A percentile compares a stretch with the other conserved stretches of the same genome.
Conservation (phyloP, 1,140 invertebrate species). For the Drosophila insularis region DNA sequence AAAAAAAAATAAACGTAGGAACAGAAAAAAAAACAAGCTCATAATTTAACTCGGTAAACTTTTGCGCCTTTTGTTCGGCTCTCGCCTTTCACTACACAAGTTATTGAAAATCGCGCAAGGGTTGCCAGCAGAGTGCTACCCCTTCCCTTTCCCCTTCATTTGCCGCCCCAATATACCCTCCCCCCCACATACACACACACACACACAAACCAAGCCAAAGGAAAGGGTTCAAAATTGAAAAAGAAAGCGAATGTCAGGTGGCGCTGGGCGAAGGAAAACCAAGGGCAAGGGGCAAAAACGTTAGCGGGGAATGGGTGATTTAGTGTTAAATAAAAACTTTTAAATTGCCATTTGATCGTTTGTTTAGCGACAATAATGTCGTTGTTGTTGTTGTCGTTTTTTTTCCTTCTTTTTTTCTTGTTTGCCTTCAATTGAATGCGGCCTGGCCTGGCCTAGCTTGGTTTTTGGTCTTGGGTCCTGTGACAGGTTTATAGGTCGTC, state of each 20-base stretch:
- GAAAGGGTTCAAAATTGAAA: constrained; percentile 79
- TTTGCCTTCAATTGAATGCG: constrained; percentile 52
- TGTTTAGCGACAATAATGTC: constrained; percentile 82
- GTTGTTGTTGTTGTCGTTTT: constrained; percentile 48
- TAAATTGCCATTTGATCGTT: constrained; percentile 82
- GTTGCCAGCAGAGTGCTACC: constrained; percentile 33
- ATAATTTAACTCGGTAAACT: constrained; percentile 79
- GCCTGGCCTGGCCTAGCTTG: constrained; percentile 12
- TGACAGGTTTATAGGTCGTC: constrained; percentile 76
- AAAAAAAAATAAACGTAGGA: constrained; percentile 25
- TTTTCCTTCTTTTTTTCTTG: constrained; percentile 7
- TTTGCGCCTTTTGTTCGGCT: constrained; percentile 74
- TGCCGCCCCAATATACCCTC: too few species aligned
- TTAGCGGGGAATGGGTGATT: constrained; percentile 72
- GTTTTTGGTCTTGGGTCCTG: constrained; percentile 25
- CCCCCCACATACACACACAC: background rate
- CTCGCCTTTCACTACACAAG: constrained; percentile 63
- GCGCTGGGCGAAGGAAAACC: constrained; percentile 10
- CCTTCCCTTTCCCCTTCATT: background rate
- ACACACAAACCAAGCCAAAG: background rate
- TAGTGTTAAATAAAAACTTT: constrained; percentile 82
- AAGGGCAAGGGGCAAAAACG: background rate
- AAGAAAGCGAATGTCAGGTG: constrained; percentile 78
- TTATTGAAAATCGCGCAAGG: constrained; percentile 79
- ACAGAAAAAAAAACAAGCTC: constrained; percentile 55